Evolutionary conservation across 2,888 invertebrate species (phyloP).

Genomic region (Callosobruchus maculatus): DNA sequence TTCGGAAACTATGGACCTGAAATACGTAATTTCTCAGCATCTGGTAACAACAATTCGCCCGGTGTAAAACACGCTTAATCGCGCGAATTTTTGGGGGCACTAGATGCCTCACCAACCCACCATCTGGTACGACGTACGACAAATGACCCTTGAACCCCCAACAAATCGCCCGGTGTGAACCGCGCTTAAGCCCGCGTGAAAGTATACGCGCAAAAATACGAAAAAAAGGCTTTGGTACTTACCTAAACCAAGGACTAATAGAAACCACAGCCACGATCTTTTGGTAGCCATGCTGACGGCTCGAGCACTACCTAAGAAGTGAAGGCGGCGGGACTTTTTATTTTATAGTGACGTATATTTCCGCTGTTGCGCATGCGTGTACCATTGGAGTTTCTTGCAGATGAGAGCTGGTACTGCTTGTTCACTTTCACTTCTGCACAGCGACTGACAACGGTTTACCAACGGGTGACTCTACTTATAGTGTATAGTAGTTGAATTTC

Average conservation of each 20-base stretch:
- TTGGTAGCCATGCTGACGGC: slow-evolving; percentile 47
- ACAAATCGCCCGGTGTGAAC: not conserved
- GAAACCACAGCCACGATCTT: slow-evolving; percentile 50
- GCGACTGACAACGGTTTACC: slow-evolving; percentile 38
- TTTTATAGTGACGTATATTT: slow-evolving; percentile 46
- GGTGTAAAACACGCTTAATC: too few relatives aligned
- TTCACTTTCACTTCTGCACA: slow-evolving; percentile 42
- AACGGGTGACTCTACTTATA: slow-evolving; percentile 48
- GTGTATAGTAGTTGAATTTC: slow-evolving; percentile 7
- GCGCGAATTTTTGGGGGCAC: too few relatives aligned
- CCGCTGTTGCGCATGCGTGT: slow-evolving; percentile 42
- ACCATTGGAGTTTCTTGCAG: not conserved
- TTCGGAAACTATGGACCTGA: too few relatives aligned
- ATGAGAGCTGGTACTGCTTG: slow-evolving; percentile 2
- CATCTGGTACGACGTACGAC: too few relatives aligned
- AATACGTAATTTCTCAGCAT: too few relatives aligned
- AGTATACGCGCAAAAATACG: not conserved
- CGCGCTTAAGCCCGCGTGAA: not conserved
- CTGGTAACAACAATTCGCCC: too few relatives aligned
- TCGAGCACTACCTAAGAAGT: slow-evolving; percentile 50
- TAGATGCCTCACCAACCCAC: not conserved
- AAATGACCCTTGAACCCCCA: not conserved
- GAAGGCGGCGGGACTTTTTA: slow-evolving; percentile 47
- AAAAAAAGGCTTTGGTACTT: slow-evolving; percentile 31
- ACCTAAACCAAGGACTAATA: slow-evolving; percentile 45